Percentiles rank a stretch among this genome's conserved stretches.
Evolutionary conservation across 2,113 vertebrate species (phyloP).

Genomic region (Lophochroa leadbeateri): DNA sequence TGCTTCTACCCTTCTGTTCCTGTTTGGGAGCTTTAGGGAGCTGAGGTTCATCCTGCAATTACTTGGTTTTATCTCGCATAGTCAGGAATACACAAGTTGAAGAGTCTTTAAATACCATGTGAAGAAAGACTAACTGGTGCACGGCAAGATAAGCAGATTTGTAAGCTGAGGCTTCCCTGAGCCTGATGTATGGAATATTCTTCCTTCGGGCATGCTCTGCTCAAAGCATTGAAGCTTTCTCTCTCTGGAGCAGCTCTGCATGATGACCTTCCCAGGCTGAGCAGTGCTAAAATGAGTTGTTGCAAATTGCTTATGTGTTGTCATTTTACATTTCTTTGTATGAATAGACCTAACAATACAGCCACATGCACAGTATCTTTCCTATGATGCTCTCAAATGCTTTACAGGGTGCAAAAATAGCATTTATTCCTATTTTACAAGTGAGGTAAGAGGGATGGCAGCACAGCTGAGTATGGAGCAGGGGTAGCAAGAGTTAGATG

Average conservation of each 20-base stretch:
- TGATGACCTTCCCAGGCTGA: background rate
- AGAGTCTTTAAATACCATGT: background rate
- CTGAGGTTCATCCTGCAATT: background rate
- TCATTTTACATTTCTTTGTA: background rate
- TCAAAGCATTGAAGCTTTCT: background rate
- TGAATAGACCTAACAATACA: background rate
- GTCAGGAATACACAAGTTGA: constrained; percentile 19
- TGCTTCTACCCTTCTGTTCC: background rate
- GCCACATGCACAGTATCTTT: background rate
- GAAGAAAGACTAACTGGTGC: background rate
- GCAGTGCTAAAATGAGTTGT: background rate
- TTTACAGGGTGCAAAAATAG: background rate
- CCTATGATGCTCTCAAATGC: background rate
- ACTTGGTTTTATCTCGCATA: constrained; percentile 18
- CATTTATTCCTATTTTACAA: background rate
- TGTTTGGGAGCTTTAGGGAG: background rate
- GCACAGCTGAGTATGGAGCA: background rate
- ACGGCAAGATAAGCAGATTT: constrained; percentile 39
- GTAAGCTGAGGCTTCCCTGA: constrained; percentile 10
- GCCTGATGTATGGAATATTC: background rate
- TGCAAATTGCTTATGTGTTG: background rate
- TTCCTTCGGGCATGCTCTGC: background rate
- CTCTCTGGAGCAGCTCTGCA: background rate
- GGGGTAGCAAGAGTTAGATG: background rate
- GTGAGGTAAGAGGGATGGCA: background rate